Percentiles rank a stretch among this genome's conserved stretches.
Conservation (phyloP, 2,797 vertebrate genomes). For the Spinibarbus caldwelli region DNA sequence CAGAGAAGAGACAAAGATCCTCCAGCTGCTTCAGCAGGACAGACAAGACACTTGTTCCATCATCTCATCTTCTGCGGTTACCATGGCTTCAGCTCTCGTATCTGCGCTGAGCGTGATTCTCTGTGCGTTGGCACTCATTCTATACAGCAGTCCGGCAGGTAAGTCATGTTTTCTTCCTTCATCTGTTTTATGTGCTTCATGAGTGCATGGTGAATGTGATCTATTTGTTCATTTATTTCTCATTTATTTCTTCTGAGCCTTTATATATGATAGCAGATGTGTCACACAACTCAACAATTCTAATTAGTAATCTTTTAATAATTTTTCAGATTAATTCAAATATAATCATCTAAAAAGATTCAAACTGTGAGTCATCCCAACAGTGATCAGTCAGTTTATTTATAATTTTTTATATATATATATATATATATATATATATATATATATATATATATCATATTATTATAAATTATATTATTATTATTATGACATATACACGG, state of each 20-base stretch:
- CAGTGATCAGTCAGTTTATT: neutral
- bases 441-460: neutral
- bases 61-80: neutral
- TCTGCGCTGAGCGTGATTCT: constrained; percentile 21
- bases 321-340: neutral
- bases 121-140: constrained; percentile 13
- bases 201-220: neutral
- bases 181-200: neutral
- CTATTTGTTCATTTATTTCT: neutral
- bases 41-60: too few species aligned
- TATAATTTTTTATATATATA: too few species aligned
- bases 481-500: too few species aligned
- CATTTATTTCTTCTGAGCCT: neutral
- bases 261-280: neutral
- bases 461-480: too few species aligned
- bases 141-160: constrained; percentile 39
- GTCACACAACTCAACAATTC: neutral
- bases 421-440: too few species aligned
- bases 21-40: neutral
- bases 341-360: neutral
- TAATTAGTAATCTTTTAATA: neutral
- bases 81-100: constrained; percentile 28
- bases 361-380: neutral
- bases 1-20: neutral
- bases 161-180: neutral